Evolutionary conservation across 37 sponge, comb jelly and placozoan species (phyloP).

Genomic region (Axinella damicornis): DNA sequence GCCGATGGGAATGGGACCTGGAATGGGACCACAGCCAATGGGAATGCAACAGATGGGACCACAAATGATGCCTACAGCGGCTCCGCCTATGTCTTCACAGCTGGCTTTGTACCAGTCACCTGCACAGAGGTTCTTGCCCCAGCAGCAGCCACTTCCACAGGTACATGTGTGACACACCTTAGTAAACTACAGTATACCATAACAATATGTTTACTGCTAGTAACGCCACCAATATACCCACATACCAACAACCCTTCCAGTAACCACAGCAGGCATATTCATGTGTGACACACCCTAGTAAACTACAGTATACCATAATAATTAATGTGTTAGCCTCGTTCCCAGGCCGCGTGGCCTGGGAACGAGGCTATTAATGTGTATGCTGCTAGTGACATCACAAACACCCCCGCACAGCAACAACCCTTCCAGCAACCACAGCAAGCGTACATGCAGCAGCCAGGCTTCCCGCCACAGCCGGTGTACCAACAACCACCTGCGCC

Average conservation of each 20-base stretch:
- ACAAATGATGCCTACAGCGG: slow-evolving; percentile 11
- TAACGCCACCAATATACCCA: too few species aligned
- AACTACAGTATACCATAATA: neutral
- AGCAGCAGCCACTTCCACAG: slow-evolving; percentile 50
- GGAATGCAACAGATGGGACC: neutral
- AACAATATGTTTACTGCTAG: too few species aligned
- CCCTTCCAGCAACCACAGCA: slow-evolving; percentile 5
- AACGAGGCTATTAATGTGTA: too few species aligned
- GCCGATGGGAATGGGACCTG: neutral
- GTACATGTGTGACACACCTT: neutral
- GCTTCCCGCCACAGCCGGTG: neutral
- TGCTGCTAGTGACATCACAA: too few species aligned
- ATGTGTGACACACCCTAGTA: too few species aligned
- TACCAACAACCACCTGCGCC: slow-evolving; percentile 50
- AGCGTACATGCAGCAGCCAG: neutral
- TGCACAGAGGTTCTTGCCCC: neutral
- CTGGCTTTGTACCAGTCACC: slow-evolving; percentile 77
- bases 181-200: too few species aligned
- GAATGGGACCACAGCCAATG: neutral
- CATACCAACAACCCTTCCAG: too few species aligned
- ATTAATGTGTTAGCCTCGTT: too few species aligned
- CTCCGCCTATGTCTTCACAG: slow-evolving; percentile 36
- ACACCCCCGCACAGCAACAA: neutral
- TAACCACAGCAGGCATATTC: too few species aligned
- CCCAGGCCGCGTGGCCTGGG: too few species aligned